A percentile compares a stretch with the other conserved stretches of the same genome.
Evolutionary conservation across 1,140 invertebrate genomes (phyloP).

Genomic region (Harlomillsia oculata): DNA sequence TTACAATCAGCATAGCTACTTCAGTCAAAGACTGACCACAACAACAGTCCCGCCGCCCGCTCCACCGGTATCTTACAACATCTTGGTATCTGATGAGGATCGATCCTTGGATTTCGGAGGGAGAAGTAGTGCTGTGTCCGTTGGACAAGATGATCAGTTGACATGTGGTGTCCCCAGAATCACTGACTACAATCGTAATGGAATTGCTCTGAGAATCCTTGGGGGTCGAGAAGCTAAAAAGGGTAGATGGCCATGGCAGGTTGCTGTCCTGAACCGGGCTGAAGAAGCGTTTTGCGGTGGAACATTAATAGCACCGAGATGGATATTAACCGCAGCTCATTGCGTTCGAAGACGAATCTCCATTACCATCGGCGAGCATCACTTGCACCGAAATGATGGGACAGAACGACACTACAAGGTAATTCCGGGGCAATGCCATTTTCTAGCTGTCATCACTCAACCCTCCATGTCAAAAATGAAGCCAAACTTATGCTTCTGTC

Average conservation of each 20-base stretch:
- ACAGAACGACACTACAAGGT: conserved; percentile 60
- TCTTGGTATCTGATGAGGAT: no score
- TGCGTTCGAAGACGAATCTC: conserved; percentile 46
- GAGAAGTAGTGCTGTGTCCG: no score
- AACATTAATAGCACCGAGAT: conserved; percentile 69
- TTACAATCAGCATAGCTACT: no score
- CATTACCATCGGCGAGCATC: conserved; percentile 73
- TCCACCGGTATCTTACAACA: no score
- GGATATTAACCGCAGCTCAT: conserved; percentile 65
- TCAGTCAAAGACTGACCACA: no score
- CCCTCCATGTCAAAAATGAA: no score
- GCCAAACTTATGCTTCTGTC: no score
- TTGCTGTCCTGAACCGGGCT: conserved; percentile 68
- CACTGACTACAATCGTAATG: conserved; percentile 10
- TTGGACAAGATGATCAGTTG: no score
- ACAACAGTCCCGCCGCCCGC: no score
- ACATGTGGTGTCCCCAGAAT: conserved; percentile 32
- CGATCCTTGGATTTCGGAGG: no score
- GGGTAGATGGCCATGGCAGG: conserved; percentile 88
- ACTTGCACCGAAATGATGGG: conserved; percentile 56
- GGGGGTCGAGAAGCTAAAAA: conserved; percentile 65
- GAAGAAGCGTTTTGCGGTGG: conserved; percentile 84
- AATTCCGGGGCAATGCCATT: neutral
- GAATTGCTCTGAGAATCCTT: conserved; percentile 59
- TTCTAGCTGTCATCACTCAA: no score